Evolutionary conservation across 2,113 vertebrate genomes (phyloP), one percentile per base, ranked within the genome.

Genomic region (Ascaphus truei): DNA sequence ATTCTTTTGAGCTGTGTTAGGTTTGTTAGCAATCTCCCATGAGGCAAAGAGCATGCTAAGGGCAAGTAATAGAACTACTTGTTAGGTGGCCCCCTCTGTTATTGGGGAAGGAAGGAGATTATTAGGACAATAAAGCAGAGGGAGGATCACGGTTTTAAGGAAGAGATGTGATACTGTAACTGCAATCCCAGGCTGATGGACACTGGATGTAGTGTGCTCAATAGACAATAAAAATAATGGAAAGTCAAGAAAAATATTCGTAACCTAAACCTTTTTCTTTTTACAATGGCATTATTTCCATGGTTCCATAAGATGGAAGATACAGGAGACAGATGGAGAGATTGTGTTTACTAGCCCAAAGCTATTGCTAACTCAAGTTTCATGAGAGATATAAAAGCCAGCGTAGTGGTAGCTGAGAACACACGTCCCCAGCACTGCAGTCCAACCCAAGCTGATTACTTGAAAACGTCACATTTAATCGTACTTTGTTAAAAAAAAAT

Each of bases 1-100:
- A 92, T 96, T 94, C 92, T 85, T 85, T 80, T 86, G 82, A 74
- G 82, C 82, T 88, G 82, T 91, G 87, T 81, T 88, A 88, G 91
- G 87, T 85, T 88, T 90, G 87, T 83, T 77, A 81, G 72, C 68
- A 29, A 1, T 72, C 74, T 78, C 52, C 76, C 48, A 7, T 9
- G 25, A 79, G 80, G 77, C 67, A 63, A 76, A 76, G 78, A 82
- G 76, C 81, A 47, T 78, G 62, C 72, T 76, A 5, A n/a, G 78
- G 78, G 82, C 78, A 82, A 77, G 79, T 77, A 71, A 75, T 23
- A 57, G 56, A 69, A 61, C 68, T 72, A 60, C 55, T 20, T 71
- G 50, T 3, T 55, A 22, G 72, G 41, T 83, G 59, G 62, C 47
- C 73, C 71, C 68, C 62, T 34, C 9, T 68, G 25, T 34, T 26